A percentile compares a stretch with the other conserved stretches of the same genome.
phyloP scores from a whole-genome alignment of 2,113 vertebrate species.

The Mobula hypostoma region DNA sequence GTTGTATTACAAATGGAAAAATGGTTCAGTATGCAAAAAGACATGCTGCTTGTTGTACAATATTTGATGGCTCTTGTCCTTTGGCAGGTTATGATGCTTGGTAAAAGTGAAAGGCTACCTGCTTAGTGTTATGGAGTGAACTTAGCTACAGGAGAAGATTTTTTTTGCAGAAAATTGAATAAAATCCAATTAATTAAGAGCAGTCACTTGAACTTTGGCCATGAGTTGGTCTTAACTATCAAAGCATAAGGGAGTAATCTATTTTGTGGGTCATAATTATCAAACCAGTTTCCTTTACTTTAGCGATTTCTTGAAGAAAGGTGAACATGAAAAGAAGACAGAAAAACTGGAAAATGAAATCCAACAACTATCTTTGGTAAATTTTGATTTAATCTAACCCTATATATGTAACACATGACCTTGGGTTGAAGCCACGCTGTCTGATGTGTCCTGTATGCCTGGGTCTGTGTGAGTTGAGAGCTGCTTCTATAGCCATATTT shows the following conservation, averaged over 20 bases:
- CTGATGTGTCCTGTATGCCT: no score
- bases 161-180: background rate
- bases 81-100: background rate
- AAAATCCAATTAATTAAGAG: no score
- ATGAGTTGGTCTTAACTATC: background rate
- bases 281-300: constrained; percentile 39
- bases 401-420: no score
- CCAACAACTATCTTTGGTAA: constrained; percentile 49
- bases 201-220: background rate
- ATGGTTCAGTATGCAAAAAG: background rate
- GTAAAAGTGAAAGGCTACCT: background rate
- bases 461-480: no score
- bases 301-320: constrained; percentile 50
- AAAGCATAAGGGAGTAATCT: background rate
- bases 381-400: background rate
- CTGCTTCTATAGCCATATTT: no score
- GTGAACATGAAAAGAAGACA: constrained; percentile 43
- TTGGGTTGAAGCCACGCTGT: no score
- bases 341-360: constrained; percentile 44
- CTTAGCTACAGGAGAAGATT: background rate
- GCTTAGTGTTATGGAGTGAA: background rate
- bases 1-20: background rate
- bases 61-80: background rate
- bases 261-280: background rate
- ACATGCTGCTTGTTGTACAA: background rate